Base-by-base conservation (phyloP, 2,113 vertebrate species). In the Percina caprodes region DNA sequence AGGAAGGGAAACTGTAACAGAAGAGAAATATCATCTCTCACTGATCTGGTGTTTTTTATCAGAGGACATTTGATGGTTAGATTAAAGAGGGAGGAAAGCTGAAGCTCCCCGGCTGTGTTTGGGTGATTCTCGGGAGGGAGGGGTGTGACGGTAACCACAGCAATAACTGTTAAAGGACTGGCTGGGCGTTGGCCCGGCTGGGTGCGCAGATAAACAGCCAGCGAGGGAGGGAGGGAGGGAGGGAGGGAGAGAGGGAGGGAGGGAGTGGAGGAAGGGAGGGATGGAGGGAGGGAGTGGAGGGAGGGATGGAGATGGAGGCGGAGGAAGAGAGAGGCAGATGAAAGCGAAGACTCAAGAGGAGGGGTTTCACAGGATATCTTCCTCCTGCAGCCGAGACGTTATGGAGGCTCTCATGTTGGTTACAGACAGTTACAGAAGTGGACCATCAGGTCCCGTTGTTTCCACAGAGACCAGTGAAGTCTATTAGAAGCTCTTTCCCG, bases 141-240 rank as follows among this genome's bases (percentile, higher is more conserved):
- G 79, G 62, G 82, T 52, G 88, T 39, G 39, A 10, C 39, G 9
- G 39, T 88, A 81, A 87, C 90, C 89, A 86, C 82, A 66, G 83
- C 75, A 80, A 24, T 45, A 58, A 71, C 84, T 58, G 92, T 74
- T 69, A 61, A 30, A 74, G 80, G 70, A 51, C 51, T 5, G 79
- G 70, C 85, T 72, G 90, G 92, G 92, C 91, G 91, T 93, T 58
- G 86, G 77, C 89, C 77, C 14, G 65, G 52, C 92, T 92, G 90
- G 90, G 68, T 6, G 35, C 52, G 79, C 86, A 86, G 92, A 93
- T 92, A 92, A 92, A 91, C 90, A 89, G 80, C 24, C 55, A 46
- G 46, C 60, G 42, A 35, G 56, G 69, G 65, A 26, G 15, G 21
- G 68, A 24, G 15, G 51, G 52, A n/a, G 39, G 58, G 23, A 69